Evolutionary conservation across 2,888 invertebrate species (phyloP).

Genomic region (Lasius platythorax): DNA sequence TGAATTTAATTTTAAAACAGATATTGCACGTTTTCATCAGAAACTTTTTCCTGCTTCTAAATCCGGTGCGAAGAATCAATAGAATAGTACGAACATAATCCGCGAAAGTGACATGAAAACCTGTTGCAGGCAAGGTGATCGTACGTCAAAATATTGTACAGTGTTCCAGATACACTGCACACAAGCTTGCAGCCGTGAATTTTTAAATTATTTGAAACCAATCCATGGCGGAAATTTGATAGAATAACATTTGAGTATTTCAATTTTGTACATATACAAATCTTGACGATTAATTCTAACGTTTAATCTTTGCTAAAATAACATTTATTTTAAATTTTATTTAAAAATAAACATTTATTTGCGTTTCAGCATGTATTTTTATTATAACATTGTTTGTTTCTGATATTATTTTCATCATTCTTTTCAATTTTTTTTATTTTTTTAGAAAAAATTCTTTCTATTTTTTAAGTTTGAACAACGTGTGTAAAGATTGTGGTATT

Average conservation of each 20-base stretch:
- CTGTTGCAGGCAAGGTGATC: constrained; percentile 35
- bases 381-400: not conserved
- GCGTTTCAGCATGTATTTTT: not conserved
- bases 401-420: not conserved
- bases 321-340: not conserved
- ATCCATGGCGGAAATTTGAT: not conserved
- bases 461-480: not conserved
- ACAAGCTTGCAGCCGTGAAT: not conserved
- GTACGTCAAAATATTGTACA: constrained; percentile 31
- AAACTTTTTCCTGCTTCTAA: not conserved
- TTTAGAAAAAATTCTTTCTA: not conserved
- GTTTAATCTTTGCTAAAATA: not conserved
- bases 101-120: constrained; percentile 44
- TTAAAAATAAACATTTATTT: not conserved
- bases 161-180: not conserved
- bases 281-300: not conserved
- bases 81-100: constrained; percentile 42
- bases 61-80: constrained; percentile 37
- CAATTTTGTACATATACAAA: not conserved
- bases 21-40: not conserved
- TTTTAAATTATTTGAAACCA: constrained; percentile 7
- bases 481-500: not conserved
- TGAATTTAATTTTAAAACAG: not conserved
- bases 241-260: not conserved
- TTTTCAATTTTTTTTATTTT: not conserved